phyloP scores from a whole-genome alignment of 53 echinoderm and acorn worm species.

The Mesocentrotus franciscanus region DNA sequence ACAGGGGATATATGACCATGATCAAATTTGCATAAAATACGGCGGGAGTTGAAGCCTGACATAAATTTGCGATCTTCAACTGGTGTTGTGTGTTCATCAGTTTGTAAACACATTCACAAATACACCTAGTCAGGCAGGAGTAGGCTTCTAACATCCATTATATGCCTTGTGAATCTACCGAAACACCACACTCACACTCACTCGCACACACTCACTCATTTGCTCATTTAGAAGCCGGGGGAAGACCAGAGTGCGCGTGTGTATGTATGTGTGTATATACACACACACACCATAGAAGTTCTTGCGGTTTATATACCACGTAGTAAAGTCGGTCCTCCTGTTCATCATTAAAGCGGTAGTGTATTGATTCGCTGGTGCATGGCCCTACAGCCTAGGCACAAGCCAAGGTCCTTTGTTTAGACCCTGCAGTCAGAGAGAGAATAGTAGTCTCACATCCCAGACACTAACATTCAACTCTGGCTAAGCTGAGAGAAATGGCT shows the following conservation, averaged over 20 bases:
- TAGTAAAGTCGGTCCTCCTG: slow-evolving; percentile 51
- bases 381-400: slow-evolving; percentile 62
- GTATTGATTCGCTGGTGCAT: slow-evolving; percentile 68
- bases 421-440: slow-evolving; percentile 48
- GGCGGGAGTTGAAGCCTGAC: not conserved
- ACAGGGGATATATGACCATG: not conserved
- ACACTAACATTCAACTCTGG: not conserved
- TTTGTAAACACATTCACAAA: slow-evolving; percentile 55
- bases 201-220: slow-evolving; percentile 62
- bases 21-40: slow-evolving; percentile 49
- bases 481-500: not conserved
- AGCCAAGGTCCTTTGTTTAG: slow-evolving; percentile 72
- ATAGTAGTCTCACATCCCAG: slow-evolving; percentile 44
- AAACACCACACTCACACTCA: slow-evolving; percentile 25
- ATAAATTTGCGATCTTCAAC: slow-evolving; percentile 48
- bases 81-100: slow-evolving; percentile 57
- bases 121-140: slow-evolving; percentile 24
- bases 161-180: slow-evolving; percentile 47
- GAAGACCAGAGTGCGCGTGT: not conserved
- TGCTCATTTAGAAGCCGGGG: slow-evolving; percentile 44
- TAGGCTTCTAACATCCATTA: slow-evolving; percentile 45
- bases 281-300: slow-evolving; percentile 22
- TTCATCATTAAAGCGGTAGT: slow-evolving; percentile 64
- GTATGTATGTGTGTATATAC: slow-evolving; percentile 35
- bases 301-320: slow-evolving; percentile 41